Conservation (phyloP, 2,797 vertebrate genomes). For the Zalophus californianus region DNA sequence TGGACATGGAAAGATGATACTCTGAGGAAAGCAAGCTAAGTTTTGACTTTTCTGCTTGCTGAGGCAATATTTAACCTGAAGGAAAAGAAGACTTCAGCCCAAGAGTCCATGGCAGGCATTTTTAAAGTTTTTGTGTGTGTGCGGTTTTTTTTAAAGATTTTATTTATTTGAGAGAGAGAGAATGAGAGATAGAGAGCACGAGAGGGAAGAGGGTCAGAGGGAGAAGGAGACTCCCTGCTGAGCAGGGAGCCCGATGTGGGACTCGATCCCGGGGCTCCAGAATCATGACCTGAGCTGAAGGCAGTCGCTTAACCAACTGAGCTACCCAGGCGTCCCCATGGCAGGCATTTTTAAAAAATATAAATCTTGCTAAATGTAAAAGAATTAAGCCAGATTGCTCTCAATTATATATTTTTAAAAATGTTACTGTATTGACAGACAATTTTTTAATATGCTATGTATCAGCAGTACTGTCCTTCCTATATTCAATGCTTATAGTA, state of each 20-base stretch:
- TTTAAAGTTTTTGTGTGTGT: not conserved
- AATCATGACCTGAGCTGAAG: no score
- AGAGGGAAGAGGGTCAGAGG: no score
- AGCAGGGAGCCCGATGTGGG: no score
- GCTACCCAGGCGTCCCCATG: no score
- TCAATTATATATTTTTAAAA: not conserved
- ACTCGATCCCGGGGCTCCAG: no score
- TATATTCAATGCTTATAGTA: not conserved
- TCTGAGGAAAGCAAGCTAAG: not conserved
- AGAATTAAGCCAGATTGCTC: not conserved
- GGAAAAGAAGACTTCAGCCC: slow-evolving; percentile 1
- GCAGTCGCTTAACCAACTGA: no score
- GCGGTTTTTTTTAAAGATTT: no score
- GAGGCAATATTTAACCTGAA: not conserved
- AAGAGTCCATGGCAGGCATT: not conserved
- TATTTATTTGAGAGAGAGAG: no score
- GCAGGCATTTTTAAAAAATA: not conserved
- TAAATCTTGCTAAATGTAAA: slow-evolving; percentile 17
- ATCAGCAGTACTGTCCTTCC: not conserved
- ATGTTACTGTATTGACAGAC: not conserved
- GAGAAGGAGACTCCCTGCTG: no score
- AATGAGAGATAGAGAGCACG: no score
- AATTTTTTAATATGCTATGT: not conserved
- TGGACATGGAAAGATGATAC: not conserved
- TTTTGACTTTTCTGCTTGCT: not conserved